Conservation (phyloP, 1,140 invertebrate genomes). For the Acromyrmex charruanus region DNA sequence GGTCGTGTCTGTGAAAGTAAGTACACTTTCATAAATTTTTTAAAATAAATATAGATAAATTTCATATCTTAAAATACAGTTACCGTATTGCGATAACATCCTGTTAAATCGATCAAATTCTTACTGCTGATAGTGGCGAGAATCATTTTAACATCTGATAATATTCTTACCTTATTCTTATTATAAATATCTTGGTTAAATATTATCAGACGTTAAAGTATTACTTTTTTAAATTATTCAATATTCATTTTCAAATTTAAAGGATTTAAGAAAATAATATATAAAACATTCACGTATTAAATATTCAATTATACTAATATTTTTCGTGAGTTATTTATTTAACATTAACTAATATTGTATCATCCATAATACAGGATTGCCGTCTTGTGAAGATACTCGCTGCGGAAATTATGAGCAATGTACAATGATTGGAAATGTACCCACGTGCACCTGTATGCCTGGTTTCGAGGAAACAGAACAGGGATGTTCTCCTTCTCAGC, state of each 20-base stretch:
- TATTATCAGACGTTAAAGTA: background rate
- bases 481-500: constrained; percentile 83
- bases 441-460: constrained; percentile 88
- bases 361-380: constrained; percentile 75
- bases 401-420: constrained; percentile 89
- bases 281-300: background rate
- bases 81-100: constrained; percentile 54
- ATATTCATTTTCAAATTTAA: background rate
- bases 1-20: constrained; percentile 89
- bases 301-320: background rate
- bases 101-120: background rate
- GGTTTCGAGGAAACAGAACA: constrained; percentile 89
- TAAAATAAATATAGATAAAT: constrained; percentile 24
- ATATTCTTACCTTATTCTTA: background rate
- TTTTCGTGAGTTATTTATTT: background rate
- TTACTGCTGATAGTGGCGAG: constrained; percentile 30
- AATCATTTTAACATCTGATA: constrained; percentile 34
- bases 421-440: constrained; percentile 83
- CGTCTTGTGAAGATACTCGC: constrained; percentile 85
- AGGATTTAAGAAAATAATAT: background rate
- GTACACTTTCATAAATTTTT: constrained; percentile 37
- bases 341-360: background rate
- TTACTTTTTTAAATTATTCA: background rate
- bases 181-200: background rate
- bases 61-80: background rate